These are phyloP conservation scores for Betta splendens DNA, from an alignment of 2,797 vertebrate genomes.

Conservation along the genomic window DNA sequence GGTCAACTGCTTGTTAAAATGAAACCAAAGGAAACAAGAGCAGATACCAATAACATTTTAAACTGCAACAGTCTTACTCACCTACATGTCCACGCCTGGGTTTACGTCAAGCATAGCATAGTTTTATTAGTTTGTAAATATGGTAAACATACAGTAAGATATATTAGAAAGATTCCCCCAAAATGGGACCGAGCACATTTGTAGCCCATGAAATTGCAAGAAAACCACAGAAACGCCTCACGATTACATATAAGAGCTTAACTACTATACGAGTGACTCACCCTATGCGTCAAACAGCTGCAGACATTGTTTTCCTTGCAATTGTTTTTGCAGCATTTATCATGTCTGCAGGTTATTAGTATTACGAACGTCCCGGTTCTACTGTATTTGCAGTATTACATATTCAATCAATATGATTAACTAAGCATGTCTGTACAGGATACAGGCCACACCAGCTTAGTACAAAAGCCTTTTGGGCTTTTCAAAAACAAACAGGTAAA, in stretches of 20 bases:
- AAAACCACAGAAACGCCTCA: slow-evolving; percentile 14
- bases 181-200: neutral
- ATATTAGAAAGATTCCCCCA: neutral
- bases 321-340: neutral
- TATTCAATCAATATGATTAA: neutral
- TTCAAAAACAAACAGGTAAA: neutral
- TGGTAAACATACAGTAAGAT: neutral
- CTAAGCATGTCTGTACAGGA: neutral
- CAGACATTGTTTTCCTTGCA: neutral
- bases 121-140: neutral
- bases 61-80: neutral
- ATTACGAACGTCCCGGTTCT: neutral
- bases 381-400: neutral
- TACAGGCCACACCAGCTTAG: too few relatives aligned
- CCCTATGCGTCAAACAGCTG: neutral
- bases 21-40: neutral
- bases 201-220: neutral
- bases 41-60: neutral
- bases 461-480: too few relatives aligned
- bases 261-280: neutral
- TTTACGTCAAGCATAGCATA: neutral
- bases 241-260: neutral
- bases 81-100: neutral
- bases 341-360: neutral
- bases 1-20: neutral